phyloP scores from a whole-genome alignment of 2,888 invertebrate species.

The Cacoxenus indagator region DNA sequence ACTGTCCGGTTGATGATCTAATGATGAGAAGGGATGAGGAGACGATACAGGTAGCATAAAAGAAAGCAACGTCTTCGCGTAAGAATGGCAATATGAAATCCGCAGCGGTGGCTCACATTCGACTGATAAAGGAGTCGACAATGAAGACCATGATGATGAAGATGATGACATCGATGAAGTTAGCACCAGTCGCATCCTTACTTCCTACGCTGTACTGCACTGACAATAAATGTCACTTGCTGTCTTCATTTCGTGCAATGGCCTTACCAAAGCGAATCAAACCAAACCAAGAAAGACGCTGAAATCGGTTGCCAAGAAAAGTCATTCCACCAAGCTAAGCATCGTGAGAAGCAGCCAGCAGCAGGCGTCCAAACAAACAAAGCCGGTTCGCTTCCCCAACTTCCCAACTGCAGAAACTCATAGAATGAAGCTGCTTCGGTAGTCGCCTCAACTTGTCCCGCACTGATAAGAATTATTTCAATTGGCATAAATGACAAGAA shows the following conservation, averaged over 20 bases:
- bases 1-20: too few species aligned
- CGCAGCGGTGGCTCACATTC: neutral
- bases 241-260: conserved; percentile 53
- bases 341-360: conserved; percentile 2
- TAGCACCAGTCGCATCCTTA: neutral
- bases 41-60: neutral
- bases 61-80: neutral
- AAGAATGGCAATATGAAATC: conserved; percentile 20
- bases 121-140: neutral
- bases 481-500: conserved; percentile 46
- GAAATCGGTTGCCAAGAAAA: neutral
- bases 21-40: neutral
- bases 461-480: conserved; percentile 46
- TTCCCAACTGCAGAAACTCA: too few species aligned
- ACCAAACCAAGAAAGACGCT: neutral
- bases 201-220: neutral
- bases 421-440: neutral
- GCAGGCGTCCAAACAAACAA: neutral
- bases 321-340: neutral
- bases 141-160: neutral
- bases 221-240: conserved; percentile 44
- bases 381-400: neutral
- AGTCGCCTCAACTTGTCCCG: neutral
- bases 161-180: neutral
- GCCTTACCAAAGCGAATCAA: too few species aligned